Conservation (phyloP, 2,113 vertebrate genomes). For the Rallus limicola region DNA sequence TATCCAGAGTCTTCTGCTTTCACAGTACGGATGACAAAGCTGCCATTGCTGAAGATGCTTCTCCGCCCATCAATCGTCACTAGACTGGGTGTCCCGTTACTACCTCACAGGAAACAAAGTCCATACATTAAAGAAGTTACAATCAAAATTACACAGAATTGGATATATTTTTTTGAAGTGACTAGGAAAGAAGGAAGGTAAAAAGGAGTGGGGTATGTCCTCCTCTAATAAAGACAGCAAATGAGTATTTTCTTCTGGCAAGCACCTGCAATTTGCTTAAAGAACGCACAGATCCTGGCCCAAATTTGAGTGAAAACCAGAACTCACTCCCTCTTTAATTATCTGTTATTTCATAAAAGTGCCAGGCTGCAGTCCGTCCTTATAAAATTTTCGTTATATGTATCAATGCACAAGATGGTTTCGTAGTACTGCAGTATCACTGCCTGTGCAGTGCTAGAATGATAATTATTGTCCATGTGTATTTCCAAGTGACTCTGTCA, state of each 20-base stretch:
- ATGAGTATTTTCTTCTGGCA: not conserved
- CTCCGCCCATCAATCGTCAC: constrained; percentile 93
- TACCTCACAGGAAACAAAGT: constrained; percentile 87
- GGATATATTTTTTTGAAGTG: not conserved
- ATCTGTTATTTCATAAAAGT: not conserved
- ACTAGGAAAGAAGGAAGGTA: not conserved
- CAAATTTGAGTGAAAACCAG: not conserved
- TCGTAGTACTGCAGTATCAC: not conserved
- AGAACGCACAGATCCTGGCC: not conserved
- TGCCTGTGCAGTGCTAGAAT: not conserved
- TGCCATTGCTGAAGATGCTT: constrained; percentile 92
- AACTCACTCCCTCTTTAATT: not conserved
- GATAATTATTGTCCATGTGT: not conserved
- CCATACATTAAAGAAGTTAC: constrained; percentile 85
- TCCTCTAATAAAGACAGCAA: not conserved
- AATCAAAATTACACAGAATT: constrained; percentile 71
- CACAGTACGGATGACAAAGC: constrained; percentile 95
- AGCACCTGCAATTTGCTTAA: not conserved
- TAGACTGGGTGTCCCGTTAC: constrained; percentile 93
- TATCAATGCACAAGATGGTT: not conserved
- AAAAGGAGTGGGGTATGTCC: too few species aligned
- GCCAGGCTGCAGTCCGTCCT: not conserved
- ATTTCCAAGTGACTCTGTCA: not conserved
- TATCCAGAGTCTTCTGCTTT: constrained; percentile 98
- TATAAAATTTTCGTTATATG: not conserved